Conservation (phyloP, 2,888 invertebrate species). For the Drosophila formosana region DNA sequence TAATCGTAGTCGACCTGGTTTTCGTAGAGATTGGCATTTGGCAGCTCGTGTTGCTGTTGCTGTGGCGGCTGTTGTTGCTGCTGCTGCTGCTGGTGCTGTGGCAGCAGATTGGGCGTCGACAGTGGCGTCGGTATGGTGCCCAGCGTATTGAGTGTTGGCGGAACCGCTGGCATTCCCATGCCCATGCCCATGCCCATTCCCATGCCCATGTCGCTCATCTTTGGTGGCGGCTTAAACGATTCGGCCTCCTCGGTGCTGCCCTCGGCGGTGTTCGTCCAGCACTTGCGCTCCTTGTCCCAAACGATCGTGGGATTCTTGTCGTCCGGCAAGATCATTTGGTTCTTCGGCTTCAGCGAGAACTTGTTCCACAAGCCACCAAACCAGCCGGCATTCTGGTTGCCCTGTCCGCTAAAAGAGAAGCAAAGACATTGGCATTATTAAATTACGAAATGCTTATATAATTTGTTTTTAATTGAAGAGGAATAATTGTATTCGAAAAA, state of each 20-base stretch:
- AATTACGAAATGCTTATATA: too few relatives aligned
- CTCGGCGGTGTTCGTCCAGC: conserved; percentile 94
- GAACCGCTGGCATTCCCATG: conserved; percentile 6
- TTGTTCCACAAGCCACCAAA: conserved; percentile 95
- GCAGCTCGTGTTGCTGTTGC: conserved; percentile 35
- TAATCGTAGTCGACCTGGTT: conserved; percentile 48
- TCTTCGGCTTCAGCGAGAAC: conserved; percentile 92
- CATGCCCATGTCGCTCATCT: conserved; percentile 86
- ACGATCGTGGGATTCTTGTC: conserved; percentile 97
- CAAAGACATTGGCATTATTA: not conserved
- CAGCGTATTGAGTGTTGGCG: conserved; percentile 34
- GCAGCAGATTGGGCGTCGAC: conserved; percentile 34
- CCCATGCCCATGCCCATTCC: conserved; percentile 10
- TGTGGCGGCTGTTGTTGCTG: conserved; percentile 11
- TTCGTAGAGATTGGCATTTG: conserved; percentile 41
- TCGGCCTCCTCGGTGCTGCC: conserved; percentile 85
- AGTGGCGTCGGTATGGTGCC: conserved; percentile 30
- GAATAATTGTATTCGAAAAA: too few relatives aligned
- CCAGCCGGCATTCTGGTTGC: conserved; percentile 88
- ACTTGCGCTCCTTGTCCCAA: conserved; percentile 95
- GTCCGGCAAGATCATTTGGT: conserved; percentile 98
- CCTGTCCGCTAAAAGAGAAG: conserved; percentile 53
- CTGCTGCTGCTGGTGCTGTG: conserved; percentile 32
- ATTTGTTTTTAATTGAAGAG: too few relatives aligned
- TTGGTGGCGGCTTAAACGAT: conserved; percentile 89